Percentiles rank a stretch among this genome's conserved stretches.
Evolutionary conservation across 2,113 vertebrate genomes (phyloP).

Genomic region (Oenanthe oenanthe): DNA sequence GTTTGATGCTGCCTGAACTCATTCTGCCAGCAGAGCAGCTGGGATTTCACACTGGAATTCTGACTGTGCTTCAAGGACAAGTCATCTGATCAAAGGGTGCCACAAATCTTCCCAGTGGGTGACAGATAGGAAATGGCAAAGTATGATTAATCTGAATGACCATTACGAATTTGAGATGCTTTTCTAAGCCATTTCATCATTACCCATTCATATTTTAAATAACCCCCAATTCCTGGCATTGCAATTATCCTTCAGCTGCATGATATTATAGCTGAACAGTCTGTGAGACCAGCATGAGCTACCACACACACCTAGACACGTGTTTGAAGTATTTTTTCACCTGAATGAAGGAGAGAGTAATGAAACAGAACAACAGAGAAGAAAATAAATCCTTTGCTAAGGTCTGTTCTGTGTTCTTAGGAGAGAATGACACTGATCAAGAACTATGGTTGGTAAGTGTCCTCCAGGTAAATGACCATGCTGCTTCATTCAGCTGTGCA

Average conservation of each 20-base stretch:
- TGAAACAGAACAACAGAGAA: not conserved
- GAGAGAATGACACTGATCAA: not conserved
- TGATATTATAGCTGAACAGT: not conserved
- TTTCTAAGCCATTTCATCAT: slow-evolving; percentile 50
- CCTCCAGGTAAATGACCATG: not conserved
- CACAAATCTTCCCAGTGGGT: slow-evolving; percentile 62
- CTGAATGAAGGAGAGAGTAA: not conserved
- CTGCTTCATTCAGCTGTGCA: not conserved
- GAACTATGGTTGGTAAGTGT: not conserved
- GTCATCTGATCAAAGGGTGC: slow-evolving; percentile 59
- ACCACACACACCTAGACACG: not conserved
- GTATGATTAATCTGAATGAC: slow-evolving; percentile 61
- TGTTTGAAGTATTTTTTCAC: not conserved
- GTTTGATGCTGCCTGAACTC: slow-evolving; percentile 50
- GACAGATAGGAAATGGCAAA: slow-evolving; percentile 55
- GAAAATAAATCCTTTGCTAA: not conserved
- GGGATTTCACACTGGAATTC: slow-evolving; percentile 54
- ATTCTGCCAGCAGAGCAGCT: slow-evolving; percentile 57
- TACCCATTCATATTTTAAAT: slow-evolving; percentile 47
- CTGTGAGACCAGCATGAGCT: not conserved
- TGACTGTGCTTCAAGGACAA: slow-evolving; percentile 72
- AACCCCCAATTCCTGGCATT: slow-evolving; percentile 28
- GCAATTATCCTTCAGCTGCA: slow-evolving; percentile 9
- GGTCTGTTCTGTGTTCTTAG: not conserved
- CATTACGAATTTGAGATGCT: slow-evolving; percentile 59